Base-by-base conservation (phyloP, 2,888 invertebrate species). In the Agrilus cyanescens region DNA sequence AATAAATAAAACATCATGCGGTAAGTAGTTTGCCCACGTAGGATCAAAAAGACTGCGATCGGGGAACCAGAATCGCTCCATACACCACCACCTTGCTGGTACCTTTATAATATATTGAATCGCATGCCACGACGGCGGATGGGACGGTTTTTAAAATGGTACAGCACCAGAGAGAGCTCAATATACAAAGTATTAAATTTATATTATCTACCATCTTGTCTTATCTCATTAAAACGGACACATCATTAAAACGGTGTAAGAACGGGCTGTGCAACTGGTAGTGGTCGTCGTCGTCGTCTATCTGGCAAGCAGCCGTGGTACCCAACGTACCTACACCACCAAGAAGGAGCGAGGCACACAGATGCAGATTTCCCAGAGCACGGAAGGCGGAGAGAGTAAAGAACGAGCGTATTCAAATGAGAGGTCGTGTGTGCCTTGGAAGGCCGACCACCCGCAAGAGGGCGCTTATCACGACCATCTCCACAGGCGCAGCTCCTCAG, bases 371-470 rank as follows among this genome's bases (percentile, higher is more conserved):
- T 53, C 53, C 47, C 51, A 45, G 46, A 44, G 51, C 49, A 47
- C 51, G 50, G 49, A 48, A 52, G 50, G 47, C 46, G 38, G 42
- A 32, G 32, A 41, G 41, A 54, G 55, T 65, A 61, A 64, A 57
- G 57, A 63, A 64, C 56, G 63, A 60, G 53, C 57, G 58, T 64
- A 65, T 65, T 64, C 65, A 65, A 65, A 65, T 63, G 60, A 65
- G 64, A 54, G 60, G 61, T 63, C 63, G 63, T 60, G 61, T 60
- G 56, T 52, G 48, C 52, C 49, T 50, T 50, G 46, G 38, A 31
- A 44, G 44, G 13, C 33, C 61, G 63, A 64, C 64, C 63, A 64
- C 65, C 65, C 65, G 61, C 58, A 52, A 53, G 58, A 57, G 50
- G 50, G 48, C 50, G 51, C 59, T 64, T 63, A 62, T 63, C 63